Evolutionary conservation across 2,797 vertebrate genomes (phyloP).

Genomic region (Triplophysa bombifrons): DNA sequence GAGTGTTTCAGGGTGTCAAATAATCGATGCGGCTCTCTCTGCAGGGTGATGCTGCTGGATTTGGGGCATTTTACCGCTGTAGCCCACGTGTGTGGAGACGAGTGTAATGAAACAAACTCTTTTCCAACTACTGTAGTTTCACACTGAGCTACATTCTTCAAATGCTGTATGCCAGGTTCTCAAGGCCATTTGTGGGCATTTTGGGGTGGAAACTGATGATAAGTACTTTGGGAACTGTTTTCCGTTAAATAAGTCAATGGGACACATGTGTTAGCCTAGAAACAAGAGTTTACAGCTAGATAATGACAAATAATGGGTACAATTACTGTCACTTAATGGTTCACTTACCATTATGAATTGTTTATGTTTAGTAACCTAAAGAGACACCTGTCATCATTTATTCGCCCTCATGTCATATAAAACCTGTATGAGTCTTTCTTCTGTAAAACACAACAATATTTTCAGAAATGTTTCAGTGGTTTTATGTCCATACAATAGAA

Average conservation of each 20-base stretch:
- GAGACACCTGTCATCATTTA: no score
- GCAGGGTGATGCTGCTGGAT: not conserved
- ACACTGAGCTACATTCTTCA: not conserved
- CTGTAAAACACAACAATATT: no score
- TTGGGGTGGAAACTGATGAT: not conserved
- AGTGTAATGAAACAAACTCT: conserved; percentile 10
- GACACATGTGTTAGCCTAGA: not conserved
- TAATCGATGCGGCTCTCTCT: conserved; percentile 20
- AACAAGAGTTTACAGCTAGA: not conserved
- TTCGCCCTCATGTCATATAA: no score
- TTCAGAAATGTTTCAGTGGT: no score
- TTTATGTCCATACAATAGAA: no score
- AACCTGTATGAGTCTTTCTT: no score
- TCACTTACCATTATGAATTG: not conserved
- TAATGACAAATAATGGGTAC: no score
- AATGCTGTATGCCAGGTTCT: not conserved
- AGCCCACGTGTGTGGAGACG: not conserved
- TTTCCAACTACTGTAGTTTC: not conserved
- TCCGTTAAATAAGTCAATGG: not conserved
- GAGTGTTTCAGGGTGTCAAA: conserved; percentile 10
- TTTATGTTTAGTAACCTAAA: not conserved
- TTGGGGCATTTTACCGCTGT: not conserved
- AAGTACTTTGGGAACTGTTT: not conserved
- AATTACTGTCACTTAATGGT: not conserved
- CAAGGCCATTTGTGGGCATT: not conserved